Base-by-base conservation (phyloP, 2,113 vertebrate genomes). In the Psilopsiagon aurifrons region DNA sequence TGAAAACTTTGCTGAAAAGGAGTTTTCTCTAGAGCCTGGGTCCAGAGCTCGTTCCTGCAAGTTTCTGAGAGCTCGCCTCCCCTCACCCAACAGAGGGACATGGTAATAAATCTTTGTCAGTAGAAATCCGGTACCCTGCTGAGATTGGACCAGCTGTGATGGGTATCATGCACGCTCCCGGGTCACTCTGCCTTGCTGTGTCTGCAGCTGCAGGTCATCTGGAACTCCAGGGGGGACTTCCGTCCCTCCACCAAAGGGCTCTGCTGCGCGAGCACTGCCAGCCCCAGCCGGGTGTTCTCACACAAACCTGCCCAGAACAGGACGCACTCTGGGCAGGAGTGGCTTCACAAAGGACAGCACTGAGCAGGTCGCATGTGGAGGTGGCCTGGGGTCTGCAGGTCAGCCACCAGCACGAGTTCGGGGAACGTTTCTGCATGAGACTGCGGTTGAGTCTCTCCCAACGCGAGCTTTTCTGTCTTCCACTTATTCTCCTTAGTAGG, bases 51-150 rank as follows among this genome's bases (percentile, higher is more conserved):
- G 2, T 73, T 94, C 87, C 63, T 76, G 17, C 31, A 71, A 64
- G 33, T 85, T 80, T 93, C 84, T 96, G 91, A 80, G 87, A 95
- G 59, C 44, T 95, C 82, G 95, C 28, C 41, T 92, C 52, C 74
- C 79, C 47, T 74, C 57, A 76, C 41, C 23, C 73, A 60, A 6
- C 77, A 62, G 47, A 90, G 90, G 51, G 64, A 92, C 44, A 33
- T 15, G 28, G 76, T 92, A 95, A 88, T 92, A 96, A 96, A 90
- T 93, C 90, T 83, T 86, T 82, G 68, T 90, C 88, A 81, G 76
- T 69, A 69, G 90, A 87, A 95, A 95, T 76, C 25, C 4, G 3
- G 63, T 85, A 87, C 28, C 12, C 74, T 29, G 35, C 23, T 37
- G 67, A 77, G 74, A 47, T 12, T 0, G 0, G 19, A 69, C 31